Evolutionary conservation across 92 coral and sea anemone species (phyloP), one percentile per base, ranked within the genome.

Genomic region (Isaurus tuberculatus): DNA sequence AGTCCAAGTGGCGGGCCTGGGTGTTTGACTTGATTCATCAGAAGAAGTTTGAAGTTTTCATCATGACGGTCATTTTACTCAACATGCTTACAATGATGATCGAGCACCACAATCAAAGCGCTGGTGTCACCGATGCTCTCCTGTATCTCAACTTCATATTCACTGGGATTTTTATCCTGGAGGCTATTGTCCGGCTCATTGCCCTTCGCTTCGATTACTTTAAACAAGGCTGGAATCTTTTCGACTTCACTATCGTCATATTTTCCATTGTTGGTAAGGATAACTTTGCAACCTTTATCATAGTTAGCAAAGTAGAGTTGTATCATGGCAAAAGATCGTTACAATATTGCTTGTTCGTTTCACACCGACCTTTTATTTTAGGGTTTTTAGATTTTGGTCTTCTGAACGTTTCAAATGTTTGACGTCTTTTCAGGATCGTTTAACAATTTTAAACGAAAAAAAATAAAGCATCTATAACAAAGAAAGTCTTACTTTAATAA

Each of bases 21-120:
- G 87, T 94, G 69, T 97, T 94, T 83, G 98, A 97, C 79, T 81
- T 94, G 81, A 94, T 94, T 66, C 93, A 90, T 49, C 95, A 91
- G 65, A 92, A 89, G 86, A 92, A 92, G 89, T 96, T 96, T 51
- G 99, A 97, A 78, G 92, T 97, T 40, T 91, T 97, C 72, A 94
- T 97, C 85, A 97, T 97, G 99, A 87, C 98, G 5, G 94, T 94
- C 19, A 94, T 97, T 65, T 89, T 97, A 83, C 73, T 83, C 16
- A 97, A 96, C 81, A 96, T 96, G 92, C 68, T 96, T 3, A 92
- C 99, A 8, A 96, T 96, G 99, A 96, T 96, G 99, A 87, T 91
- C 68, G 91, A 96, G 27, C 99, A 96, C 58, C 88, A 96, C 81
- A 90, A 90, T 33, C 99, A 96, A 65, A 66, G 90, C 33, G 88